Evolutionary conservation across 2,888 invertebrate species (phyloP), one percentile per base, ranked within the genome.

Genomic region (Dorcus parallelipipedus): DNA sequence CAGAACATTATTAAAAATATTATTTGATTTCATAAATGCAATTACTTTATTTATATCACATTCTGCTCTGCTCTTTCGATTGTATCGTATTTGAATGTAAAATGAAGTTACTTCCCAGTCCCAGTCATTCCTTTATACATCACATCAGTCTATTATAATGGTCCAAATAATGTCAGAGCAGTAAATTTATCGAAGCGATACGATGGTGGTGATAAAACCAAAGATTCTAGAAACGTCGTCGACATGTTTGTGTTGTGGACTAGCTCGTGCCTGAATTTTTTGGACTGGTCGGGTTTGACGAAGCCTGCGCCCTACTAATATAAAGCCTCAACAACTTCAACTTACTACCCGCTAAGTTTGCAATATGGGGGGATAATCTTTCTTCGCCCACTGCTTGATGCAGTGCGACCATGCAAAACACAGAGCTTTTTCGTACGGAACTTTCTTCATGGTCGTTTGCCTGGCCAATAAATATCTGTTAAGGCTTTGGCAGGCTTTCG

Each of bases 361-460:
- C 83, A 59, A 97, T 84, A 74, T 93, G 91, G 3, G 93, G 93
- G 71, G 86, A 84, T 76, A 97, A 84, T 41, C 86, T 83, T 26
- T 91, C 91, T 73, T 95, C 94, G 0, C 97, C 97, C 7, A 95
- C 88, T 42, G 89, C 89, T 73, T 91, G 86, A 72, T 97, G 93
- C 69, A 97, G 86, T 49, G 95, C 93, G 3, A 98, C 97, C 88
- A 98, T 94, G 74, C 97, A 97, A 81, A 98, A 97, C 14, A 97
- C 95, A 9, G 95, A 93, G 67, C 96, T 95, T 78, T 98, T 98
- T 50, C 98, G 86, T 26, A 98, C 95, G 65, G 93, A 89, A 54
- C 95, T 95, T 78, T 96, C 94, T 55, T 84, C 82, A 76, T 96
- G 93, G 76, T 97, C 96, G 55, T 96, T 95, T 63, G 95, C 86